Base-by-base conservation (phyloP, 2,797 vertebrate species). In the Ciconia nigra region DNA sequence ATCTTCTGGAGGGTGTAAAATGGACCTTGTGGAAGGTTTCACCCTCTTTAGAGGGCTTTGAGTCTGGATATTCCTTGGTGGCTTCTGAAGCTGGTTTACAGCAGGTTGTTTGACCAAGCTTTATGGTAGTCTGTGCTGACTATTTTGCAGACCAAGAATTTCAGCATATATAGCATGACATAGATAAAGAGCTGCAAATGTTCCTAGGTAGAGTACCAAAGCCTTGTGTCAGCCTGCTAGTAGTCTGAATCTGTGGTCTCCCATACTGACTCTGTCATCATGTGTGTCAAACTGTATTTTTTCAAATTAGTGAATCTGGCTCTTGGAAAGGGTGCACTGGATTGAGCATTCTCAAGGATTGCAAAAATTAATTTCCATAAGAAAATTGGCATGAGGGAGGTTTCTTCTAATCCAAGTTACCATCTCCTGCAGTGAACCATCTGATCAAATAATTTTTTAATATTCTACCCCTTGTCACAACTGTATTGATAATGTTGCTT, bases 101-200 rank as follows among this genome's bases (percentile, higher is more conserved):
- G 35, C 46, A 67, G 52, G 10, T 63, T 87, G 21, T 31, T 81
- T 28, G 16, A 12, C 24, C 10, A 35, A 59, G 42, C 31, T 35
- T 52, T 80, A 8, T 59, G 21, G 11, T 73, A n/a, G 66, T 41
- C 59, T 70, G 33, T 0, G 0, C 33, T 66, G 66, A n/a, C 22
- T 83, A 5, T 63, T 86, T 69, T 86, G 33, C 46, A 88, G 52
- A 65, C 20, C 20, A 66, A 37, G 41, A 70, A 59, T 82, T 92
- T 80, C 52, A 41, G 8, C 10, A 10, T 90, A 9, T 55, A 12
- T 37, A 72, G 20, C 6, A 10, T 51, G 39, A 42, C 0, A 0
- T 47, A 66, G 11, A 24, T 76, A 44, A 89, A 74, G 65, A 82
- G 18, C 35, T 83, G 59, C 61, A 29, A 72, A 31, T 13, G 11